Conservation (phyloP, 1,140 invertebrate genomes). For the Rhagoletis zephyria region DNA sequence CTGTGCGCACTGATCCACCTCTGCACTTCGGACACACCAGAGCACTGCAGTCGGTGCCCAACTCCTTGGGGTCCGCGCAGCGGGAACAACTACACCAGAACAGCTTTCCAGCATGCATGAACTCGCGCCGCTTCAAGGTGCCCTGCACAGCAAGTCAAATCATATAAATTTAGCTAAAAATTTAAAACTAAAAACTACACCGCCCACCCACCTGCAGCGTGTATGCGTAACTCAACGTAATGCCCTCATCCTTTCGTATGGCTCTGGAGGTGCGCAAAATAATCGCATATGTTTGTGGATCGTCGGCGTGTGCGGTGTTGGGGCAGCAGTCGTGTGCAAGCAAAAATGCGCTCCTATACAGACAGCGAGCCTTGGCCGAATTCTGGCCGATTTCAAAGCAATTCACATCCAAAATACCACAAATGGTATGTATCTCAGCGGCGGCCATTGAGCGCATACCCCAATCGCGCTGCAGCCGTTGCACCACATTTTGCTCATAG, state of each 20-base stretch:
- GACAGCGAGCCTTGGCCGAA: slow-evolving; percentile 78
- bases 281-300: slow-evolving; percentile 74
- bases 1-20: slow-evolving; percentile 74
- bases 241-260: slow-evolving; percentile 77
- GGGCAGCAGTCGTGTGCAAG: slow-evolving; percentile 84
- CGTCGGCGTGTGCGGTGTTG: slow-evolving; percentile 81
- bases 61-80: slow-evolving; percentile 79
- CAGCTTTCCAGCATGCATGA: slow-evolving; percentile 81
- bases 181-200: neutral
- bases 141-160: slow-evolving; percentile 72
- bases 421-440: slow-evolving; percentile 80
- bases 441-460: slow-evolving; percentile 73
- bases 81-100: slow-evolving; percentile 80
- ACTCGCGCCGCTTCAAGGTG: slow-evolving; percentile 79
- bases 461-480: slow-evolving; percentile 76
- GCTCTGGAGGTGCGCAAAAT: slow-evolving; percentile 78
- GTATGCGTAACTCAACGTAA: slow-evolving; percentile 83
- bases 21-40: slow-evolving; percentile 78
- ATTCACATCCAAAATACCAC: slow-evolving; percentile 83
- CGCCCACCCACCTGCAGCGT: slow-evolving; percentile 77
- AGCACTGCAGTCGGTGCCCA: slow-evolving; percentile 78
- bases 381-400: slow-evolving; percentile 81
- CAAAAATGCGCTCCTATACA: slow-evolving; percentile 81
- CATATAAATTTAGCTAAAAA: slow-evolving; percentile 24
- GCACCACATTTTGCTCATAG: slow-evolving; percentile 79